Evolutionary conservation across 2,888 invertebrate genomes (phyloP), one percentile per base, ranked within the genome.

Genomic region (Lycophotia porphyrea): DNA sequence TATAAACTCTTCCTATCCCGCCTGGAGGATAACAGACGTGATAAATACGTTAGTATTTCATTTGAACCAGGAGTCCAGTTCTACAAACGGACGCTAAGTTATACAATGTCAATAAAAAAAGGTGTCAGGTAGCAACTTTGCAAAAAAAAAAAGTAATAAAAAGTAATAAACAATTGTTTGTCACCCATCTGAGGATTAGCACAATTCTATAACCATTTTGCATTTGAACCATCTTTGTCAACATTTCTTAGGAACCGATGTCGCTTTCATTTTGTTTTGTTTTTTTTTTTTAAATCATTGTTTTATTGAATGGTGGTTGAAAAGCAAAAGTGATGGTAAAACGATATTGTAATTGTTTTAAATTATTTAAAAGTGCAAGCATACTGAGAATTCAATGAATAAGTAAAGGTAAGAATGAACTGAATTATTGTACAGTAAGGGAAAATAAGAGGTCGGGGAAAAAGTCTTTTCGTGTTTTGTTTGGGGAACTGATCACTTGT

Each of bases 311-410:
- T 31, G 13, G n/a, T 74, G 8, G n/a, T 74, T 15, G 24, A 13
- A 55, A 73, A 42, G n/a, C 21, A 36, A 73, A 44, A 74, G 74
- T 58, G 27, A 31, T 9, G 27, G 8, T 36, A 11, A 44, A 13
- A 74, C 55, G 13, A 27, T 18, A 13, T 15, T 36, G 1, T 36
- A 5, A 44, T 58, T 44, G 74, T 74, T 73, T 27, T 31, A 58
- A 27, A 36, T 36, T 27, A 18, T 36, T 74, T 73, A 31, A 58
- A 74, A 58, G 58, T 73, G 44, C 55, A 73, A 73, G 55, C 27
- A 21, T 55, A 34, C 72, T 21, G 34, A 34, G 72, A 72, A 72
- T n/a, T 42, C 4, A 4, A 3, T 18, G 18, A 70, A 21, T 39
- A 24, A 31, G 24, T 42, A 13, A 44, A 21, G 1, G 27, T 24